Base-by-base conservation (phyloP, 2,797 vertebrate species). In the Eupleurogrammus muticus region DNA sequence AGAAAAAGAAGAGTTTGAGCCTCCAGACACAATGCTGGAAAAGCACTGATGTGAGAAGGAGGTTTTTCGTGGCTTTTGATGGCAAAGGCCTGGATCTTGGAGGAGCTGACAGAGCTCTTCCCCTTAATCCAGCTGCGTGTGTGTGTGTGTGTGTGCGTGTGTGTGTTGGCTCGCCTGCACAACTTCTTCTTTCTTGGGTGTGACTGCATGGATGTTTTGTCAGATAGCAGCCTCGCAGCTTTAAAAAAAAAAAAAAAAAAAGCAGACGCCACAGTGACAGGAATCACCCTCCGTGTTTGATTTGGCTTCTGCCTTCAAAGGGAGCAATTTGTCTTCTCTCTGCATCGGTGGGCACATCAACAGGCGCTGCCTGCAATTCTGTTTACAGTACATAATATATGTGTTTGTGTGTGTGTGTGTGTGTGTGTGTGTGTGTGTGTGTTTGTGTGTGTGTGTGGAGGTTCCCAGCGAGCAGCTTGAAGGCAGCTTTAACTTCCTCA, bases 271-370 rank as follows among this genome's bases (percentile, higher is more conserved):
- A 64, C 85, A 60, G 79, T 90, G 89, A 91, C 89, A 88, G 85
- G 88, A 91, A 84, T 85, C 88, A 87, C 85, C 81, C 84, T 78
- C 73, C 55, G 60, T 78, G 79, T 90, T 91, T 90, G 86, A 90
- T 88, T 89, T 90, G 86, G 84, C 83, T 81, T 81, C 59, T n/a
- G 78, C 80, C 87, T 92, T 90, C 89, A 89, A 92, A 91, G 87
- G 79, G 75, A 88, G 83, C 85, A 86, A 91, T 93, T 92, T 90
- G 87, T 93, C 89, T 88, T 79, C 71, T 61, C 79, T 79, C 87
- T 80, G 88, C 87, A 86, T 92, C 89, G 77, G 72, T 76, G 87
- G 82, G 78, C 85, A 85, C 89, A 87, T 89, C 90, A 86, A 80
- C 87, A 85, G 82, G 85, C 83, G 35, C 53, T 59, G 67, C 46